Conservation (phyloP, 2,113 vertebrate species). For the Podarcis raffonei region DNA sequence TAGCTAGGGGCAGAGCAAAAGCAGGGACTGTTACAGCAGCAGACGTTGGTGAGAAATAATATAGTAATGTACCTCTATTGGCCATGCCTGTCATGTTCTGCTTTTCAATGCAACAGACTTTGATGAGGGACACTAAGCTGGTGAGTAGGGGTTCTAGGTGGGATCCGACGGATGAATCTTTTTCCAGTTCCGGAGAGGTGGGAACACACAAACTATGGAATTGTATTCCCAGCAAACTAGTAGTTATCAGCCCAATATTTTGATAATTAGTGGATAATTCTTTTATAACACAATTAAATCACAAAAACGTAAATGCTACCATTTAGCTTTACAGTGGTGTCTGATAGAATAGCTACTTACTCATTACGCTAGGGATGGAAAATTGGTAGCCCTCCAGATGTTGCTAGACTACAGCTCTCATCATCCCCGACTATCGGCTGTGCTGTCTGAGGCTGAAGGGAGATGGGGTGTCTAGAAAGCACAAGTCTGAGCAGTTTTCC, state of each 20-base stretch:
- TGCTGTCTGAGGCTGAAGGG: too few relatives aligned
- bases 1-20: background rate
- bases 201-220: background rate
- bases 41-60: background rate
- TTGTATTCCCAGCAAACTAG: background rate
- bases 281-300: background rate
- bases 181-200: fast-evolving
- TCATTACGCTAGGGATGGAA: too few relatives aligned
- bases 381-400: background rate
- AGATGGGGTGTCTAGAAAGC: too few relatives aligned
- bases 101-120: background rate
- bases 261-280: background rate
- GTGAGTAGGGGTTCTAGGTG: background rate
- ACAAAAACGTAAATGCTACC: fast-evolving
- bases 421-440: too few relatives aligned
- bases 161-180: background rate
- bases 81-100: background rate
- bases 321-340: background rate
- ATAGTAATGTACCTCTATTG: background rate
- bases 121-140: background rate
- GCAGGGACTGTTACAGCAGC: background rate
- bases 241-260: background rate
- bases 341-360: background rate
- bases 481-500: too few relatives aligned
- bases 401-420: too few relatives aligned